A percentile compares a stretch with the other conserved stretches of the same genome.
These are phyloP conservation scores for Dryadula phaetusa DNA, from an alignment of 2,888 invertebrate genomes.

Conservation along the genomic window DNA sequence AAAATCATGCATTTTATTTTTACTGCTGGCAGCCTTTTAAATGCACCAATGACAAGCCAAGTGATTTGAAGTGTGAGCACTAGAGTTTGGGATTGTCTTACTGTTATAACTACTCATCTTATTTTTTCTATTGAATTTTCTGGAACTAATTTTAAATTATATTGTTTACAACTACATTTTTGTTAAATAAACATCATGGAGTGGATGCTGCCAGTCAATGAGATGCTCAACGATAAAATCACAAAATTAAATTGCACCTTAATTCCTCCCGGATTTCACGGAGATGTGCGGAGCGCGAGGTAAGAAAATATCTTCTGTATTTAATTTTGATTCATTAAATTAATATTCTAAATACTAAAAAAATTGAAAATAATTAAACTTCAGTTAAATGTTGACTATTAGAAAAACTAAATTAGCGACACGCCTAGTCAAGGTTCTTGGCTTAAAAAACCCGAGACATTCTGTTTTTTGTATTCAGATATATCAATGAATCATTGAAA, in stretches of 20 bases:
- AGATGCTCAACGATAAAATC: conserved; percentile 58
- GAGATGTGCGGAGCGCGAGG: conserved; percentile 59
- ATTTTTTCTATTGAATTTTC: neutral
- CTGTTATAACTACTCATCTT: neutral
- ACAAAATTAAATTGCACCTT: conserved; percentile 60
- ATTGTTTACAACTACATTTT: neutral
- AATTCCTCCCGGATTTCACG: conserved; percentile 60
- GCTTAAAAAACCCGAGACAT: too few relatives aligned
- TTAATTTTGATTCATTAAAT: neutral
- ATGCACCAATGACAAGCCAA: neutral
- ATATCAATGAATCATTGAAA: too few relatives aligned
- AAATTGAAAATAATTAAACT: neutral
- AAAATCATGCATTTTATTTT: neutral
- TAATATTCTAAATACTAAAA: neutral
- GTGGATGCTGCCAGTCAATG: conserved; percentile 57
- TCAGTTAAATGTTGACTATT: neutral
- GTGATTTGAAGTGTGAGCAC: neutral
- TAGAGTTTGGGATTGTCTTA: neutral
- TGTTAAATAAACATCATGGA: conserved; percentile 51
- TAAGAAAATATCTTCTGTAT: conserved; percentile 44
- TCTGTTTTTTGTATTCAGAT: too few relatives aligned
- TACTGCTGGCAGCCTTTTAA: neutral
- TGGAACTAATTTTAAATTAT: neutral
- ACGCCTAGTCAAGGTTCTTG: conserved; percentile 39
- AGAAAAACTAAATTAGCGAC: conserved; percentile 16